Evolutionary conservation across 2,888 invertebrate genomes (phyloP).

Genomic region (Agrochola litura): DNA sequence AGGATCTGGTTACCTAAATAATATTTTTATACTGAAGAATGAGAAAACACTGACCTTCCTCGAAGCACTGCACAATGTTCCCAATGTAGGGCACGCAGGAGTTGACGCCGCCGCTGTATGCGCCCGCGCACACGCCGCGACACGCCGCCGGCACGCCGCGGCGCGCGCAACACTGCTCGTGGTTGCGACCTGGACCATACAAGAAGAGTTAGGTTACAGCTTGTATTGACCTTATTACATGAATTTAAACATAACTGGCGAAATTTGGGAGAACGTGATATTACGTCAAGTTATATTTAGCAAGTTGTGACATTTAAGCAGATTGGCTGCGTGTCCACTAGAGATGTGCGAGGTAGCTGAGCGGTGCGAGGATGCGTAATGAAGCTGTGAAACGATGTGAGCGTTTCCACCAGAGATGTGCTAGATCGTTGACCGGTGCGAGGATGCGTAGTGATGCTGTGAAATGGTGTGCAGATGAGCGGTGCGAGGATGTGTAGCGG

Average conservation of each 20-base stretch:
- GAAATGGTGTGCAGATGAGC: too few relatives aligned
- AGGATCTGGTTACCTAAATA: background rate
- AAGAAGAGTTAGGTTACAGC: background rate
- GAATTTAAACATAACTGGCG: background rate
- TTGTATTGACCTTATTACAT: background rate
- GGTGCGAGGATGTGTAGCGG: too few relatives aligned
- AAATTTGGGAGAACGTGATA: background rate
- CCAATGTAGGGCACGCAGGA: conserved; percentile 95
- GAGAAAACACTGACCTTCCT: conserved; percentile 92
- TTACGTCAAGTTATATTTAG: background rate
- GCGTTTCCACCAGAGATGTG: too few relatives aligned
- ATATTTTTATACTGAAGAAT: too few relatives aligned
- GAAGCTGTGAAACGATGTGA: too few relatives aligned
- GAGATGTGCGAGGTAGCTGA: too few relatives aligned
- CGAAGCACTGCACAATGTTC: conserved; percentile 96
- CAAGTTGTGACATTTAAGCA: background rate
- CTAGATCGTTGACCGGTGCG: too few relatives aligned
- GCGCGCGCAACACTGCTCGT: conserved; percentile 93
- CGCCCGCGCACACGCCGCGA: conserved; percentile 94
- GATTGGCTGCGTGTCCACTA: background rate
- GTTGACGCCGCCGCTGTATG: conserved; percentile 91
- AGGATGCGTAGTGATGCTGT: too few relatives aligned
- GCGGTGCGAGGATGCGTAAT: too few relatives aligned
- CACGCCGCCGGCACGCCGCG: conserved; percentile 93
- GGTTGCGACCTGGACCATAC: conserved; percentile 91